These are phyloP conservation scores for Mionectes olivaceus DNA, from an alignment of 2,797 vertebrate species.

Conservation along the genomic window DNA sequence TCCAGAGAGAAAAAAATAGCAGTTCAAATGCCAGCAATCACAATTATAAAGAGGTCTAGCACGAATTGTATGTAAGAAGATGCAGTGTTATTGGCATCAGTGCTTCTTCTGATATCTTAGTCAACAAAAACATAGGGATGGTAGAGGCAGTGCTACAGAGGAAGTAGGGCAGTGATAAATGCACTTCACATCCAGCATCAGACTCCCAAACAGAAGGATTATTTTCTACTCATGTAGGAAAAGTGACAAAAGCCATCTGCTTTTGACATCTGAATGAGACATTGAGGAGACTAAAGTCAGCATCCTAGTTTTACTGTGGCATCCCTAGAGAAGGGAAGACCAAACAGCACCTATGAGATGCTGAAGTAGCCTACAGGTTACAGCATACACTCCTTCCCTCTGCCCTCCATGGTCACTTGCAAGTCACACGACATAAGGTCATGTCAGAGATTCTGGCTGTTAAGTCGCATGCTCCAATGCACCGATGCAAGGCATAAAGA, in stretches of 20 bases:
- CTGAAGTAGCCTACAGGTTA: not conserved
- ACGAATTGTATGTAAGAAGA: not conserved
- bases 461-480: not conserved
- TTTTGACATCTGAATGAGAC: not conserved
- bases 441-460: not conserved
- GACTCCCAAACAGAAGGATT: not conserved
- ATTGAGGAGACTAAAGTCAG: not conserved
- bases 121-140: not conserved
- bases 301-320: not conserved
- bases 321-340: not conserved
- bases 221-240: not conserved
- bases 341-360: not conserved
- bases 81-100: not conserved
- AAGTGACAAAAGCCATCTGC: not conserved
- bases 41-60: not conserved
- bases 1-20: not conserved
- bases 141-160: not conserved
- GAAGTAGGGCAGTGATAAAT: not conserved
- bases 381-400: not conserved
- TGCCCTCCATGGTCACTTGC: not conserved
- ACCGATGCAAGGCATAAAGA: not conserved
- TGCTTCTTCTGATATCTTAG: not conserved
- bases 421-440: not conserved
- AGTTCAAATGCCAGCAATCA: not conserved
- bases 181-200: not conserved